Conservation (phyloP, 2,113 vertebrate genomes). For the Thunnus thynnus region DNA sequence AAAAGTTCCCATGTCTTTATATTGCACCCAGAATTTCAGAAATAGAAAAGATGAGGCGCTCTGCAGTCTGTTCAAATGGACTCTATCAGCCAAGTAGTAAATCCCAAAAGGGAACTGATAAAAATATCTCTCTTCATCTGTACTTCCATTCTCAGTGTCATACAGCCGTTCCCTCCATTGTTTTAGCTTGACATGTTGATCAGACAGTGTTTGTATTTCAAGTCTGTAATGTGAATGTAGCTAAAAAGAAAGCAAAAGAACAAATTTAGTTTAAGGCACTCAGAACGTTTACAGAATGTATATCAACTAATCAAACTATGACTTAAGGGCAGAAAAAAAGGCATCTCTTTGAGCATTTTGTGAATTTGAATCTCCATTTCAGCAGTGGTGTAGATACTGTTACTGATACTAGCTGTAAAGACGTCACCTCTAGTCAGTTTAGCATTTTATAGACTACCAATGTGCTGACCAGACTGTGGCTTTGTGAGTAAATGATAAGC, state of each 20-base stretch:
- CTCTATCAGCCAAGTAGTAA: conserved; percentile 62
- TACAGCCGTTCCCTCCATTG: conserved; percentile 28
- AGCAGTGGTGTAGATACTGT: conserved; percentile 32
- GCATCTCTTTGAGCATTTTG: conserved; percentile 36
- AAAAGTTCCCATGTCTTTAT: conserved; percentile 65
- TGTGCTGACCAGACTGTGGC: conserved; percentile 61
- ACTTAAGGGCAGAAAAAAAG: too few species aligned
- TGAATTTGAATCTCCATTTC: conserved; percentile 43
- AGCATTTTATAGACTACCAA: conserved; percentile 46
- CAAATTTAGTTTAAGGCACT: conserved; percentile 51
- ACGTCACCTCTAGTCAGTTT: conserved; percentile 43
- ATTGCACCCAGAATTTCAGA: conserved; percentile 71
- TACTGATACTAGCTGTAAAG: conserved; percentile 32
- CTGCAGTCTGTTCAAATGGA: conserved; percentile 46
- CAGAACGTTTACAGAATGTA: conserved; percentile 58
- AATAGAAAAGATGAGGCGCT: conserved; percentile 55
- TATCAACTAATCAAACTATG: conserved; percentile 29
- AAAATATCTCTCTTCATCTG: conserved; percentile 37
- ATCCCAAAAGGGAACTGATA: conserved; percentile 46
- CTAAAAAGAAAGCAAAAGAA: conserved; percentile 54
- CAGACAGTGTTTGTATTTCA: conserved; percentile 56
- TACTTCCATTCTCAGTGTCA: conserved; percentile 54
- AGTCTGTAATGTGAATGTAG: conserved; percentile 66
- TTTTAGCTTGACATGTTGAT: conserved; percentile 44
- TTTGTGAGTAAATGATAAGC: conserved; percentile 64